Evolutionary conservation across 1,140 invertebrate genomes (phyloP).

Genomic region (Araneus ventricosus): DNA sequence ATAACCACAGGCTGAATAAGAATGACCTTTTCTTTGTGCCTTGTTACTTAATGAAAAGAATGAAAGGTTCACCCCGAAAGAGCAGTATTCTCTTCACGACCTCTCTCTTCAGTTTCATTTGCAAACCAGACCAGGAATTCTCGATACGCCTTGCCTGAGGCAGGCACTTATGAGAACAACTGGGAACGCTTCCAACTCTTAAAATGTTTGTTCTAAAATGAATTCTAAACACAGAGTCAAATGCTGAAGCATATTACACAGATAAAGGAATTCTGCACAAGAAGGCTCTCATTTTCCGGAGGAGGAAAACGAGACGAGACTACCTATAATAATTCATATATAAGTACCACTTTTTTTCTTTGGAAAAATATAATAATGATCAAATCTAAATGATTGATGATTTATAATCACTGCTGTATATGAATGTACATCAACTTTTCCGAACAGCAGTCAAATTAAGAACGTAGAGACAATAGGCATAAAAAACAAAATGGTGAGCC

Average conservation of each 20-base stretch:
- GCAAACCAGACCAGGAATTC: neutral
- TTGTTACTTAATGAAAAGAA: conserved; percentile 25
- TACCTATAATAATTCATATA: neutral
- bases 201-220: neutral
- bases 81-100: neutral
- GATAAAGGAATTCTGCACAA: no score
- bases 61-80: neutral
- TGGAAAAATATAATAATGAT: neutral
- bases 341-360: neutral
- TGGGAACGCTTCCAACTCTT: neutral
- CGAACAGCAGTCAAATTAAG: neutral
- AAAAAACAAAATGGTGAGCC: neutral
- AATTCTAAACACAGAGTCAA: no score
- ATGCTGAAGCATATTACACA: no score
- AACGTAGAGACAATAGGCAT: neutral
- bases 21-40: neutral
- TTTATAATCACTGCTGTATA: neutral
- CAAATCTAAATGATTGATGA: neutral
- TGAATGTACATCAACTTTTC: neutral
- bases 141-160: conserved; percentile 13
- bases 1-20: conserved; percentile 38
- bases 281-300: neutral
- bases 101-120: neutral
- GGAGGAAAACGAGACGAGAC: neutral
- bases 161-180: neutral